Base-by-base conservation (phyloP, 1,140 invertebrate genomes). In the Contarinia nasturtii region DNA sequence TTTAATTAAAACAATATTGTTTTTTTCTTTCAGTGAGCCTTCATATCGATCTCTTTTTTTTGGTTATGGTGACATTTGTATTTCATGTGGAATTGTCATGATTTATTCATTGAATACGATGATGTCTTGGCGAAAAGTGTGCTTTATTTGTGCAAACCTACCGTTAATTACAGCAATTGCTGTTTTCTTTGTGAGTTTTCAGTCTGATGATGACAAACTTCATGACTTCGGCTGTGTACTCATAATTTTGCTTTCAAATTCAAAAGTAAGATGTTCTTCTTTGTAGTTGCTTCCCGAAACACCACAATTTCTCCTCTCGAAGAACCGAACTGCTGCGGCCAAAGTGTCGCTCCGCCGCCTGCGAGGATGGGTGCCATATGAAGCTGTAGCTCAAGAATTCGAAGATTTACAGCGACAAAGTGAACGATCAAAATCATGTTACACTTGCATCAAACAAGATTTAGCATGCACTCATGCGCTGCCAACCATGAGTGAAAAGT, bases 101-200 rank as follows among this genome's bases (percentile, higher is more conserved):
- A 73, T 77, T 57, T 76, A 77, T 57, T 60, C 77, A 33, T 58
- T 80, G 1, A 79, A 77, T 0, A 76, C 71, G 8, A 59, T 80
- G 5, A 61, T 75, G 2, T 55, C 57, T 14, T 82, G 80, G 81
- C 60, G 78, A 46, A 67, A 61, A 0, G 71, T 78, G 1, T 74
- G 75, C 0, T 52, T 80, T 2, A 58, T 77, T 33, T 76, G 76
- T 53, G 56, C 77, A 0, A 51, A 59, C 2, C 69, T 76, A 41
- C 80, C 80, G 1, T 37, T 79, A 1, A 49, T 69, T 0, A 75
- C 77, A 1, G 70, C 79, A 52, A 17, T 68, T 2, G 67, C 72
- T 0, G 66, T 80, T 0, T 65, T 69, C 19, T 58, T 77, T 46
- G 74, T 83, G 43, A 65, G n/a, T n/a, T n/a, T n/a, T n/a, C n/a